Evolutionary conservation across 2,797 vertebrate genomes (phyloP).

Genomic region (Moxostoma hubbsi): DNA sequence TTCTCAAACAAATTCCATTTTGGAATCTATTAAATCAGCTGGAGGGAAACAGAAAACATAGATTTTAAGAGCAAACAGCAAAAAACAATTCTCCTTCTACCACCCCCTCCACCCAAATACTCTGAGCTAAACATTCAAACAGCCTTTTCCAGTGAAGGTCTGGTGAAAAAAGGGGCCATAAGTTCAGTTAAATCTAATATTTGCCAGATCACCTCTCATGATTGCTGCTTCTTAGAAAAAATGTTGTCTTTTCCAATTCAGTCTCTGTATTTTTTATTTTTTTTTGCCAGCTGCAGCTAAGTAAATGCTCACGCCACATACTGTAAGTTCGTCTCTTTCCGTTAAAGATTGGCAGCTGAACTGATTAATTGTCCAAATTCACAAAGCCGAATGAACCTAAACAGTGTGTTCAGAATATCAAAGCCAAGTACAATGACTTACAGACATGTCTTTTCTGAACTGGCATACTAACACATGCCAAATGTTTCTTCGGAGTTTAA

Average conservation of each 20-base stretch:
- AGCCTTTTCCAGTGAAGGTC: constrained; percentile 33
- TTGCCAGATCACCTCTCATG: constrained; percentile 43
- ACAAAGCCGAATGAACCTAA: neutral
- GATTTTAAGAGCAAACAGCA: constrained; percentile 53
- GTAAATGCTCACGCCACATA: neutral
- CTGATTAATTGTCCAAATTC: neutral
- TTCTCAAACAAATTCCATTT: constrained; percentile 36
- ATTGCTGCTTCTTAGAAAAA: constrained; percentile 11
- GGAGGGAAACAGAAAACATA: constrained; percentile 48
- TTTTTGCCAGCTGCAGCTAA: constrained; percentile 14
- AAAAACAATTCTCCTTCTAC: constrained; percentile 42
- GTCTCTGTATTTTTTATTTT: neutral
- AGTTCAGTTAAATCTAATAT: constrained; percentile 57
- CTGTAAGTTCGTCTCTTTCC: neutral
- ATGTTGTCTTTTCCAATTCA: constrained; percentile 8
- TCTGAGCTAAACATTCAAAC: constrained; percentile 43
- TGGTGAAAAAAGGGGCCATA: constrained; percentile 32
- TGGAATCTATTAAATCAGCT: constrained; percentile 36
- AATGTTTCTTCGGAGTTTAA: constrained; percentile 18
- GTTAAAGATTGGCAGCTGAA: neutral
- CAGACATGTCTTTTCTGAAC: constrained; percentile 21
- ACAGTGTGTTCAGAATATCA: constrained; percentile 18
- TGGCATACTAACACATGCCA: neutral
- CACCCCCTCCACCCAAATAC: constrained; percentile 40
- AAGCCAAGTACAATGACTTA: constrained; percentile 16